Percentiles rank a stretch among this genome's conserved stretches.
Conservation (phyloP, 30 jellyfish, hydroid and myxozoan genomes). For the Phacellophora camtschatica region DNA sequence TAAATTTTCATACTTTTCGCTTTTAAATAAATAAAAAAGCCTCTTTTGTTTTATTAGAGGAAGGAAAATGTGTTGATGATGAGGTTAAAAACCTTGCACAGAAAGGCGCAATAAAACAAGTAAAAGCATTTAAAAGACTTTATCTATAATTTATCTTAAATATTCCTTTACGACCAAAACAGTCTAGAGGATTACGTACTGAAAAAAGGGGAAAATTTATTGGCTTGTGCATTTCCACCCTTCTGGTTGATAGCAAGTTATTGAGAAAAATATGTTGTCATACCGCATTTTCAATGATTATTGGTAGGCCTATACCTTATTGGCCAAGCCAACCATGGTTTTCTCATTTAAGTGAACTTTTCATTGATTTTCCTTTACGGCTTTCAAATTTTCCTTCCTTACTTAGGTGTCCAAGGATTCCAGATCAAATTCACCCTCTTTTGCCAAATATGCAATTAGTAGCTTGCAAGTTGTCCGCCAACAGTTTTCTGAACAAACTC, state of each 20-base stretch:
- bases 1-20: too few species aligned
- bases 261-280: not conserved
- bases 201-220: conserved; percentile 19
- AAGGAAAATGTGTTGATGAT: too few species aligned
- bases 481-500: not conserved
- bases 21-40: too few species aligned
- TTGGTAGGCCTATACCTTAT: conserved; percentile 2
- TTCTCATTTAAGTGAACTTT: not conserved
- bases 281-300: not conserved
- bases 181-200: too few species aligned
- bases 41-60: too few species aligned
- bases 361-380: not conserved
- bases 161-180: too few species aligned
- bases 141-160: too few species aligned
- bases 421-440: conserved; percentile 19
- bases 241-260: conserved; percentile 21
- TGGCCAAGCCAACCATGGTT: conserved; percentile 65
- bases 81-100: too few species aligned
- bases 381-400: not conserved
- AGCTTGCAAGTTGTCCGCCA: conserved; percentile 43
- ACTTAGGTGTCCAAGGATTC: not conserved
- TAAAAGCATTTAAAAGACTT: too few species aligned
- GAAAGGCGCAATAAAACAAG: too few species aligned
- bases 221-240: conserved; percentile 58
- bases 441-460: conserved; percentile 5